These are phyloP conservation scores for Sorex araneus DNA, from an alignment of 2,113 vertebrate species.

Conservation along the genomic window DNA sequence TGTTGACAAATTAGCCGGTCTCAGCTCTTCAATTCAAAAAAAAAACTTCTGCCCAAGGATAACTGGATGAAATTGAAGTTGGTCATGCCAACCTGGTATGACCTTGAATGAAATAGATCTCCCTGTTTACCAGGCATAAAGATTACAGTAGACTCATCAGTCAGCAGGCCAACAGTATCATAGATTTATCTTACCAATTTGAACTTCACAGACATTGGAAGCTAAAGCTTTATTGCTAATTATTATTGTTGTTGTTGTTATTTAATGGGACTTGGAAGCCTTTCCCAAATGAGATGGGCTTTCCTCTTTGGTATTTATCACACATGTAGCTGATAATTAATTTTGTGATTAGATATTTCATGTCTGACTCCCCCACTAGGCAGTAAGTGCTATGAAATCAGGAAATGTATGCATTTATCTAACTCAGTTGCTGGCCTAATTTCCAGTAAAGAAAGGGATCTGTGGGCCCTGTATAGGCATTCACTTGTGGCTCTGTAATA, in stretches of 20 bases:
- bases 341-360: constrained; percentile 45
- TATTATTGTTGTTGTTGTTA: constrained; percentile 38
- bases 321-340: constrained; percentile 43
- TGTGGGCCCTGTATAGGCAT: constrained; percentile 1
- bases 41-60: constrained; percentile 63
- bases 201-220: constrained; percentile 41
- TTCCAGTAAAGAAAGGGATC: not conserved
- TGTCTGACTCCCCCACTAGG: not conserved
- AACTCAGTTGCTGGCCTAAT: not conserved
- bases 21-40: constrained; percentile 74
- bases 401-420: not conserved
- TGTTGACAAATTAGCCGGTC: constrained; percentile 76
- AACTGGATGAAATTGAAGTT: constrained; percentile 75
- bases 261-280: constrained; percentile 60
- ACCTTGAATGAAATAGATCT: constrained; percentile 68
- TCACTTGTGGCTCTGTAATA: not conserved
- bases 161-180: constrained; percentile 63
- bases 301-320: constrained; percentile 63
- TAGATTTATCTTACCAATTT: constrained; percentile 61
- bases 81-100: constrained; percentile 64
- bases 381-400: constrained; percentile 2
- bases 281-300: constrained; percentile 61
- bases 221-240: constrained; percentile 47
- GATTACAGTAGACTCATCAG: constrained; percentile 68
- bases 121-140: constrained; percentile 77